Evolutionary conservation across 2,113 vertebrate species (phyloP).

Genomic region (Podocnemis expansa): DNA sequence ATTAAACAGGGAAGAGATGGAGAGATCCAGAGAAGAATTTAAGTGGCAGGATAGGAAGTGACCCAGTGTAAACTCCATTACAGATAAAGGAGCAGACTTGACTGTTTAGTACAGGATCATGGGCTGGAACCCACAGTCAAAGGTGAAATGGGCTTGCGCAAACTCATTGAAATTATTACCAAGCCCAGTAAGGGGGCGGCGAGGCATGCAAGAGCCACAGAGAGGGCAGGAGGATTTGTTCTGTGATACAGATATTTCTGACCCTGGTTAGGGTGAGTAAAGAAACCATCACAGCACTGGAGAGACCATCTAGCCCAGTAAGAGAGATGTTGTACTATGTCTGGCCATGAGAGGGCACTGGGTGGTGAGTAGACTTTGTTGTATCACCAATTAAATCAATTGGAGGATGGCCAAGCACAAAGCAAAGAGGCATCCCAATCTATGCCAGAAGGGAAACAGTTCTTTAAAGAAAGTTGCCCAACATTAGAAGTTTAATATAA

Average conservation of each 20-base stretch:
- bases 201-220: not conserved
- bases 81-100: not conserved
- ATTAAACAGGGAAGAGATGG: not conserved
- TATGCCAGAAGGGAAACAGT: not conserved
- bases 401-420: not conserved
- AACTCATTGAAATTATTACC: not conserved
- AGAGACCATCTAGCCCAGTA: not conserved
- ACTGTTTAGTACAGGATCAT: not conserved
- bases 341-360: not conserved
- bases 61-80: not conserved
- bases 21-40: not conserved
- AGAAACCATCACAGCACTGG: not conserved
- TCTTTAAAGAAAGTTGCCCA: not conserved
- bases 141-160: not conserved
- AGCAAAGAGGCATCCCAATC: not conserved
- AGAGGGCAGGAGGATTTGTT: not conserved
- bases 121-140: not conserved
- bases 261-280: not conserved
- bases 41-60: not conserved
- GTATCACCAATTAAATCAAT: not conserved
- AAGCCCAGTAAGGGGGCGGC: not conserved
- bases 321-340: not conserved
- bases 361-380: not conserved
- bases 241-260: not conserved
- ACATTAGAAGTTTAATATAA: not conserved